Base-by-base conservation (phyloP, 2,113 vertebrate genomes). In the Cervus canadensis region DNA sequence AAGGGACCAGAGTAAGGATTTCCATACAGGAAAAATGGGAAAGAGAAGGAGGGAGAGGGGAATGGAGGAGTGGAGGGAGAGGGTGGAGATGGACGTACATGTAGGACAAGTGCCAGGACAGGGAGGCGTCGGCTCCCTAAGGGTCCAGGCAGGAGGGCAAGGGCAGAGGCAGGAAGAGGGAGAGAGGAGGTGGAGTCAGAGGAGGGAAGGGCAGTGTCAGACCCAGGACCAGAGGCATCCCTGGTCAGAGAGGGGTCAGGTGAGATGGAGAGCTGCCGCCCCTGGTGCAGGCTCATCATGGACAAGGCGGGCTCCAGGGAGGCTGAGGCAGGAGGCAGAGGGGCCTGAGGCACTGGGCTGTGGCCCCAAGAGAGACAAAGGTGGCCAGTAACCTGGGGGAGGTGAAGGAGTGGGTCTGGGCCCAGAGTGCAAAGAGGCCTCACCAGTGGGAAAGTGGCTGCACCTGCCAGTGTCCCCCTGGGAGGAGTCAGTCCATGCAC, bases 251-350 rank as follows among this genome's bases (percentile, higher is more conserved):
- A 8, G 2, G 79, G 6, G 1, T 1, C 19, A 91, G 26, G 14
- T 13, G 33, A n/a, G 52, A 15, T 30, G 43, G 25, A 50, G 6
- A 13, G 23, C 4, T 14, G 14, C 36, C 0, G 21, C 14, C 36
- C 25, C 2, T 10, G 7, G 21, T 17, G 11, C 28, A 62, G 78
- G 62, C 17, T 89, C 52, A 40, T 83, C 6, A 40, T 12, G 19
- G 15, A 76, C 45, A 64, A 23, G 21, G 17, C 0, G 0, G 3
- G 52, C 13, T 11, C 45, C 36, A 40, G 43, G 26, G 26, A 74
- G 25, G 78, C 0, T 12, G n/a, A 40, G 52, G 59, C 2, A 30
- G 17, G 71, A 87, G 45, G 19, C 9, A 6, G 1, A 48, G 71
- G 54, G 50, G 26, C 17, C 7, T 21, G 9, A 88, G 36, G 23